These are phyloP conservation scores for Regulus satrapa DNA, from an alignment of 2,113 vertebrate species.

Conservation along the genomic window DNA sequence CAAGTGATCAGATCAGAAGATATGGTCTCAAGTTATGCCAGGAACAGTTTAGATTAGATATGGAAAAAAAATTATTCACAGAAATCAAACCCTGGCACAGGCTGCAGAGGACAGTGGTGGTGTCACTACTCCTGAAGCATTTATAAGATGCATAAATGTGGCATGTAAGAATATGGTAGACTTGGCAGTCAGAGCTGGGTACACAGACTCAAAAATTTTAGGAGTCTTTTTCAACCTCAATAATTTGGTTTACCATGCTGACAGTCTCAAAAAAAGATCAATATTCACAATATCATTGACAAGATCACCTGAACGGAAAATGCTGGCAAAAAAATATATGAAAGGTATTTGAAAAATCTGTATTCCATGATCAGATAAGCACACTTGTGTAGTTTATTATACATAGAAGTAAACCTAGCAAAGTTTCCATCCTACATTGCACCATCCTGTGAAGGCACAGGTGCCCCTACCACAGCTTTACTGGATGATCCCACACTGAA, in stretches of 20 bases:
- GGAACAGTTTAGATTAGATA: neutral
- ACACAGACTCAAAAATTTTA: neutral
- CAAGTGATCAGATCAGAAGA: neutral
- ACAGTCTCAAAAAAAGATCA: neutral
- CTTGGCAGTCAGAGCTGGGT: neutral
- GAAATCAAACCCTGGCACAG: neutral
- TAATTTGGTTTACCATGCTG: neutral
- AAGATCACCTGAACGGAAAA: neutral
- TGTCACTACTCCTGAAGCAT: neutral
- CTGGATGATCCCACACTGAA: neutral
- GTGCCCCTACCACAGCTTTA: neutral
- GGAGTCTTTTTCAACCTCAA: neutral
- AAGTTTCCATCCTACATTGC: neutral
- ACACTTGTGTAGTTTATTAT: too few relatives aligned
- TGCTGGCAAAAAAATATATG: fast-evolving
- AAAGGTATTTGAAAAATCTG: neutral
- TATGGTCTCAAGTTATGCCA: neutral
- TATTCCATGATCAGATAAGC: neutral
- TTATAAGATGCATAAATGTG: neutral
- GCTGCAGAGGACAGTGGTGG: neutral
- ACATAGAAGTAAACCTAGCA: neutral
- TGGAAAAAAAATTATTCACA: neutral
- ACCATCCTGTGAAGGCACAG: neutral
- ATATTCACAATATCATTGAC: neutral
- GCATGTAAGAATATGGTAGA: neutral